Evolutionary conservation across 1,140 invertebrate species (phyloP), one percentile per base, ranked within the genome.

Genomic region (Battus philenor): DNA sequence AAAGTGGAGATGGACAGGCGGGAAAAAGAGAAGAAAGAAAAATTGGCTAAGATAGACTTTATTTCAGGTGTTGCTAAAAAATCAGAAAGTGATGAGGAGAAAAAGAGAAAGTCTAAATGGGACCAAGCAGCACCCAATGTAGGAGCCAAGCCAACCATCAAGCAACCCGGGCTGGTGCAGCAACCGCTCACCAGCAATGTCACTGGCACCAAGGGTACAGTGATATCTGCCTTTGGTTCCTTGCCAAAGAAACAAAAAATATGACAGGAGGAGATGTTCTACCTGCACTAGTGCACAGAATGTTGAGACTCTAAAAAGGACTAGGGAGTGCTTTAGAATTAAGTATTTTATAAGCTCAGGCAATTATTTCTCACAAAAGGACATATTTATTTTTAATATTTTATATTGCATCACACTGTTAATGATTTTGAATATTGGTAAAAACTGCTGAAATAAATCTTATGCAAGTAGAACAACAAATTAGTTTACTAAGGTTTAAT

Each of bases 1-100:
- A 97, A 96, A 84, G 80, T 90, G 4, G 96, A 98, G 85, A 98
- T 98, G 95, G 95, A 98, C 22, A 93, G 93, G 68, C 82, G 95
- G 33, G 95, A 97, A 60, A 97, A 97, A 64, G 95, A 97, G 62
- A 90, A 92, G 47, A 97, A 96, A 78, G 95, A 97, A 27, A 92
- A 92, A 73, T 91, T 86, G 17, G 59, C 94, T 7, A 97, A 97
- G 86, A 94, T 96, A 36, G 95, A 97, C 72, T 94, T 97, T 74
- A 91, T 95, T 0, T 92, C 93, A 2, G 95, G 95, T 5, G 92
- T 94, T 1, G 91, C 91, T 0, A 93, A 94, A 44, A 90, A 90
- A 72, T 66, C 90, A 29, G 86, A 92, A 48, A 88, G 86, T 49
- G 91, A 92, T 56, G 92, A 91, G 43, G 91, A 91, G 31, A 93